A percentile compares a stretch with the other conserved stretches of the same genome.
phyloP scores from a whole-genome alignment of 2,888 invertebrate species.

The Agrotis puta region DNA sequence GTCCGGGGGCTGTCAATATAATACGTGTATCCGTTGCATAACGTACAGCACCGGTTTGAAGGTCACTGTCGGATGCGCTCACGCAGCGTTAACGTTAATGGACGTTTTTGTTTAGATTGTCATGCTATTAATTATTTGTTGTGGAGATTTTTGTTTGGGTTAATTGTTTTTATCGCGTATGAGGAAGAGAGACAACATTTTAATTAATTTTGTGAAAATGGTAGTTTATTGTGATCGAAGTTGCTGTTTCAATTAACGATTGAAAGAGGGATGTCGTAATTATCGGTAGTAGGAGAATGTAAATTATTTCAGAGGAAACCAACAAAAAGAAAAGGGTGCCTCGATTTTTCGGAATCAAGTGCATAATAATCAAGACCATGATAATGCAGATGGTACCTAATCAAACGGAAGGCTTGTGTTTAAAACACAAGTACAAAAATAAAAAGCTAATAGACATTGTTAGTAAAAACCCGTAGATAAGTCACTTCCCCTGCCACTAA shows the following conservation, averaged over 20 bases:
- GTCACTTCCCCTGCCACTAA: conserved; percentile 36
- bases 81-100: conserved; percentile 38
- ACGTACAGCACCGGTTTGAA: conserved; percentile 59
- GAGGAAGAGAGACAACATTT: background rate
- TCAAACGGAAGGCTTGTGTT: conserved; percentile 4
- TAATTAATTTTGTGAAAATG: background rate
- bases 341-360: no score
- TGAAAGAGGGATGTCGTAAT: no score
- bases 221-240: no score
- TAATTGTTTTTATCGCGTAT: conserved; percentile 18
- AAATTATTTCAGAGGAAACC: no score
- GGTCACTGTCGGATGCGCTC: conserved; percentile 68
- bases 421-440: conserved; percentile 8
- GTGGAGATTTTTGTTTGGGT: conserved; percentile 27
- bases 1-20: conserved; percentile 57
- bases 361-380: no score
- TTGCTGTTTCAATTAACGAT: no score
- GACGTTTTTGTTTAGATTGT: conserved; percentile 49
- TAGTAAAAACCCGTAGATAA: conserved; percentile 51
- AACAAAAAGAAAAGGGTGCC: no score
- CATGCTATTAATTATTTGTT: conserved; percentile 29
- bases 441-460: conserved; percentile 28
- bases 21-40: conserved; percentile 68
- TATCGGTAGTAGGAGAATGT: no score
- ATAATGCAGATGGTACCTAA: background rate